Percentiles rank a stretch among this genome's conserved stretches.
Evolutionary conservation across 2,113 vertebrate species (phyloP).

Genomic region (Onychostruthus taczanowskii): DNA sequence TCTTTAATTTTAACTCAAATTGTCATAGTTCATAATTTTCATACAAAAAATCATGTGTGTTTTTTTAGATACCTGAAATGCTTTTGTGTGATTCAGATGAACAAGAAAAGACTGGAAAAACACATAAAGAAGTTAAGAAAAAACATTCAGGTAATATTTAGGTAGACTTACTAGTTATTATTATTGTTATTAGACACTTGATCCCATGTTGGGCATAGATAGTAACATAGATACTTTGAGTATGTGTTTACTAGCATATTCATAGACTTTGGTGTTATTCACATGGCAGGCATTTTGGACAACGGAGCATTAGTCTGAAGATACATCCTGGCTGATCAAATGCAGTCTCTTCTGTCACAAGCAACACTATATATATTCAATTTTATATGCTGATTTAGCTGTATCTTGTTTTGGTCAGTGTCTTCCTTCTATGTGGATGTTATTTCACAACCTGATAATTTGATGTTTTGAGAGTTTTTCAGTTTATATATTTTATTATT

Average conservation of each 20-base stretch:
- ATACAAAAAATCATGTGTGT: background rate
- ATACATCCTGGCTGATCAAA: background rate
- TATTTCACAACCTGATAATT: background rate
- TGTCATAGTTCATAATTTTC: background rate
- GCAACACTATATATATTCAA: background rate
- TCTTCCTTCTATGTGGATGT: background rate
- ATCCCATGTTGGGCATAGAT: background rate
- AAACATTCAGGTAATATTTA: slow-evolving; percentile 73
- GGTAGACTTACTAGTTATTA: background rate
- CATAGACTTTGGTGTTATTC: background rate
- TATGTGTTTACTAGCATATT: background rate
- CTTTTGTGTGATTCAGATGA: slow-evolving; percentile 76
- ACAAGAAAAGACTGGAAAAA: slow-evolving; percentile 66
- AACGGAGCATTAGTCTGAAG: background rate
- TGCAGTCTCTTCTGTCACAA: background rate
- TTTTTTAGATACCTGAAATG: slow-evolving; percentile 91
- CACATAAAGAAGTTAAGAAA: slow-evolving; percentile 56
- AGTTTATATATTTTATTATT: background rate
- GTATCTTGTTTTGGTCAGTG: background rate
- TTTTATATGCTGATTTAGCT: background rate
- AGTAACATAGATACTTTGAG: background rate
- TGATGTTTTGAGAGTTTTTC: background rate
- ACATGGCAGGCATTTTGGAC: background rate
- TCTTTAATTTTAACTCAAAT: background rate
- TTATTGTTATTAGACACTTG: background rate